These are phyloP conservation scores for Caligus rogercresseyi DNA, from an alignment of 1,140 invertebrate species.

Conservation along the genomic window DNA sequence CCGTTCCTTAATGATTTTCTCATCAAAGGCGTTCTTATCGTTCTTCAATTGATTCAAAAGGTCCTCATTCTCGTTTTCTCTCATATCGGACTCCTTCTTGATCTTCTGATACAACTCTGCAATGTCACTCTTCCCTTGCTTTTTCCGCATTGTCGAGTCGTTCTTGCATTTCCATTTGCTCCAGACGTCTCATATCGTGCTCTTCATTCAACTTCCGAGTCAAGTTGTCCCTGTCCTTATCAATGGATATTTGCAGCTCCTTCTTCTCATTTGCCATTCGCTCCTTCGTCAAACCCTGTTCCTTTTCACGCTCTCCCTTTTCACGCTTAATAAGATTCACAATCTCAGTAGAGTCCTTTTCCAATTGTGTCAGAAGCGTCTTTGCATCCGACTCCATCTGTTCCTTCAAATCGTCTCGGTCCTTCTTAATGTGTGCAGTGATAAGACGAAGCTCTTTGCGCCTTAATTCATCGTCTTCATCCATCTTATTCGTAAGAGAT, in stretches of 20 bases:
- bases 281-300: background rate
- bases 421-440: background rate
- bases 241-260: conserved; percentile 12
- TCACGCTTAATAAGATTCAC: conserved; percentile 1
- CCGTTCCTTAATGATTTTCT: conserved; percentile 16
- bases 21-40: conserved; percentile 1
- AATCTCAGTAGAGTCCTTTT: conserved; percentile 13
- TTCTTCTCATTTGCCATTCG: conserved; percentile 9
- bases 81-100: conserved; percentile 1
- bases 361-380: background rate
- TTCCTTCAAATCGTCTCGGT: conserved; percentile 2
- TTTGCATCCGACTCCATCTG: conserved; percentile 6
- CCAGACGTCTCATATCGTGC: conserved; percentile 5
- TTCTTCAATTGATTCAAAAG: background rate
- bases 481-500: background rate
- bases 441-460: conserved; percentile 5
- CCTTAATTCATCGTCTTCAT: conserved; percentile 8
- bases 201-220: conserved; percentile 13
- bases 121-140: conserved; percentile 5
- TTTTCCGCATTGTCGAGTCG: conserved; percentile 14
- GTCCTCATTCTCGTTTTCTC: conserved; percentile 1
- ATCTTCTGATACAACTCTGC: conserved; percentile 3
- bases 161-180: conserved; percentile 13
- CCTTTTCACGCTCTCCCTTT: background rate
- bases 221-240: conserved; percentile 10